A percentile compares a stretch with the other conserved stretches of the same genome.
phyloP scores from a whole-genome alignment of 2,113 vertebrate species.

The Rhinopomastus cyanomelas region DNA sequence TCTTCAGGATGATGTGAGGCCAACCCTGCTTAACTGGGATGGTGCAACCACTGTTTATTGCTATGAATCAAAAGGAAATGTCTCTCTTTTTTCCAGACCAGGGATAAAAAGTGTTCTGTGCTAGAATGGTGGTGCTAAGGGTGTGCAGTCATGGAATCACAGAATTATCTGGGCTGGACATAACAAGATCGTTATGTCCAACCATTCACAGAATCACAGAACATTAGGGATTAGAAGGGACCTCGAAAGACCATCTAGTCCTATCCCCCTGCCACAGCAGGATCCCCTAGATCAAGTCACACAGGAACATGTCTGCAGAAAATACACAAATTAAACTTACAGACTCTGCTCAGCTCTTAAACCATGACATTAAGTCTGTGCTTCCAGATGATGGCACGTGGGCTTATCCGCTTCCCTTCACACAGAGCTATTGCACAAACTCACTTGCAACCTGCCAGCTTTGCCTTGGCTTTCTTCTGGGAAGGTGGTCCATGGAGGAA shows the following conservation, averaged over 20 bases:
- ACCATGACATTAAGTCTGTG: background rate
- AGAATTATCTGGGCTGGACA: no score
- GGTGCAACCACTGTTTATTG: background rate
- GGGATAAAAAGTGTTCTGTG: background rate
- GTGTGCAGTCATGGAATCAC: accelerated
- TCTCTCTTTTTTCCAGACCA: background rate
- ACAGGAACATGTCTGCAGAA: no score
- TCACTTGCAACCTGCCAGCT: background rate
- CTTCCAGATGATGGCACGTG: background rate
- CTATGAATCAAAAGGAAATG: background rate
- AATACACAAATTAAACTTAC: no score
- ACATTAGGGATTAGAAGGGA: no score
- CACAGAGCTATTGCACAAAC: background rate
- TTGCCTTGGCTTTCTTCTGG: background rate
- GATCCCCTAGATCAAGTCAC: no score
- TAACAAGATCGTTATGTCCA: no score
- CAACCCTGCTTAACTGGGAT: background rate
- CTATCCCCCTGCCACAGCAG: no score
- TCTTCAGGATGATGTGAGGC: background rate
- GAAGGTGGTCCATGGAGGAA: background rate
- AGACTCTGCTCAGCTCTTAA: no score
- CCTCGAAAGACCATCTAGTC: no score
- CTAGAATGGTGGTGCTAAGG: background rate
- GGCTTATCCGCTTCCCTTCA: background rate
- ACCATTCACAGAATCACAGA: no score